Evolutionary conservation across 2,113 vertebrate genomes (phyloP).

Genomic region (Chionodraco myersi): DNA sequence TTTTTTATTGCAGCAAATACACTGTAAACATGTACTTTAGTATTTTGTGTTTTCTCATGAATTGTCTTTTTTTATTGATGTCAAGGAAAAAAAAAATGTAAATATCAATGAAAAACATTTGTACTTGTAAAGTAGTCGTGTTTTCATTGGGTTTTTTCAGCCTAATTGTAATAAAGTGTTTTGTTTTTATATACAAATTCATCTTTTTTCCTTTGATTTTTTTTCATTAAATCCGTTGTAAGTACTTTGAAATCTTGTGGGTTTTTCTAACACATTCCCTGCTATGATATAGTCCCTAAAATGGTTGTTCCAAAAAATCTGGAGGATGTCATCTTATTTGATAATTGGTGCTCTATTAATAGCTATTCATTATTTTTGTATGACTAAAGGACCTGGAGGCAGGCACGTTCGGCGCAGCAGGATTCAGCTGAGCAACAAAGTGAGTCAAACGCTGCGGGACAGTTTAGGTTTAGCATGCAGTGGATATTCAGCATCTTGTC

Average conservation of each 20-base stretch:
- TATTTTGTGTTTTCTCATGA: slow-evolving; percentile 78
- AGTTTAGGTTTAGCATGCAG: background rate
- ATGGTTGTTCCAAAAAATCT: background rate
- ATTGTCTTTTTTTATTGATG: slow-evolving; percentile 80
- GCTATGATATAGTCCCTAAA: background rate
- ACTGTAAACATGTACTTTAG: slow-evolving; percentile 84
- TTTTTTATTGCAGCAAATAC: slow-evolving; percentile 78
- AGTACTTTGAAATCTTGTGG: slow-evolving; percentile 65
- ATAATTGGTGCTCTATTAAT: background rate
- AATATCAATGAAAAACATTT: slow-evolving; percentile 88
- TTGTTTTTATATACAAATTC: slow-evolving; percentile 88
- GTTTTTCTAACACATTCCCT: slow-evolving; percentile 41
- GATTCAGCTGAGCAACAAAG: background rate
- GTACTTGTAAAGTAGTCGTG: slow-evolving; percentile 92
- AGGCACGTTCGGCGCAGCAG: too few species aligned
- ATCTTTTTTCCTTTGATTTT: slow-evolving; percentile 60
- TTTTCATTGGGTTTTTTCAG: slow-evolving; percentile 86
- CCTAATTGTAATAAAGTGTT: slow-evolving; percentile 93
- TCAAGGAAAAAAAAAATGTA: slow-evolving; percentile 83
- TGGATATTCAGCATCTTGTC: slow-evolving; percentile 6
- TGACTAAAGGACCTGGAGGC: background rate
- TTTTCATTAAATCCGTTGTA: slow-evolving; percentile 72
- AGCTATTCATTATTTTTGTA: background rate
- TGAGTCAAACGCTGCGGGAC: background rate
- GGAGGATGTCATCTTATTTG: background rate